Evolutionary conservation across 2,888 invertebrate species (phyloP), one percentile per base, ranked within the genome.

Genomic region (Mongoloraphidia duomilia): DNA sequence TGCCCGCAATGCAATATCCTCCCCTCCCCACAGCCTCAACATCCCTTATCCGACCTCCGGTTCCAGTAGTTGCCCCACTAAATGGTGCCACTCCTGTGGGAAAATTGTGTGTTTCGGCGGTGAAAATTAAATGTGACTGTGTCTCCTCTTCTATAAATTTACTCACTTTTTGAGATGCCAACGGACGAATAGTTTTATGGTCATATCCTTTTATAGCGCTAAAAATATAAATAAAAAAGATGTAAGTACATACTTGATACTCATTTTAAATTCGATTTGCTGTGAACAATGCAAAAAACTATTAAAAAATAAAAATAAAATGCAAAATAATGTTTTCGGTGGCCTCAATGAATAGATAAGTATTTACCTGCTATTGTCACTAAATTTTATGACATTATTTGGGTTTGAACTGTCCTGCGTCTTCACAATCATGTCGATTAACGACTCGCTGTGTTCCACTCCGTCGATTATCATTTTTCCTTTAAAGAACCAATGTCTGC

Each of bases 31-130:
- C 91, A 11, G 86, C 88, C 66, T 97, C 94, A 0, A 96, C 89
- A 68, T 98, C 97, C 52, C 96, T 74, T 49, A 97, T 83, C 40
- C 97, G 76, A 0, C 97, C 97, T 1, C 97, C 97, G 0, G 96
- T 95, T 26, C 97, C 97, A 0, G 97, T 97, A 0, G 96, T 93
- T 0, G 97, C 96, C 0, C 97, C 97, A 68, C 94, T 93, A 57
- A 97, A 97, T 0, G 96, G 96, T 0, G 95, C 93, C 9, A 97
- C 94, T 0, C 94, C 93, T 0, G 94, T 95, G 1, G 94, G 94
- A 76, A 97, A 97, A 65, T 97, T 97, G 68, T 98, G 97, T 0
- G 97, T 98, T 71, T 98, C 97, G 0, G 97, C 97, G 0, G 97
- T 97, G 63, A 97, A 96, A 60, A 95, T 92, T 38, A 97, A 80